A percentile compares a stretch with the other conserved stretches of the same genome.
These are phyloP conservation scores for Eupeodes luniger DNA, from an alignment of 2,888 invertebrate genomes.

Conservation along the genomic window DNA sequence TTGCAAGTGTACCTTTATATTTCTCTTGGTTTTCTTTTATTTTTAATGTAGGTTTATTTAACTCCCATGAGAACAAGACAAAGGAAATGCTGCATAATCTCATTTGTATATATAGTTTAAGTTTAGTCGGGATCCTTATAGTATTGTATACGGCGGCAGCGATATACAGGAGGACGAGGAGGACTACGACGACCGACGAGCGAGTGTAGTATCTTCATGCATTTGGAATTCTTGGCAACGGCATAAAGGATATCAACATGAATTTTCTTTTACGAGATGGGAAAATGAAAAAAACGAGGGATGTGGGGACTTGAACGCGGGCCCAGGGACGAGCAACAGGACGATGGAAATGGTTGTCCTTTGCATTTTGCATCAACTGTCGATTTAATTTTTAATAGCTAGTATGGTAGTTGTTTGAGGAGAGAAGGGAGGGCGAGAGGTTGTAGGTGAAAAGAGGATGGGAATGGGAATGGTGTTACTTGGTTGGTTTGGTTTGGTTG, in stretches of 20 bases:
- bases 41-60: not conserved
- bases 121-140: conserved; percentile 37
- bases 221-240: conserved; percentile 71
- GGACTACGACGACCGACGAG: not conserved
- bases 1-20: conserved; percentile 35
- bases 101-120: conserved; percentile 50
- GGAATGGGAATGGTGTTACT: conserved; percentile 21
- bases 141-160: not conserved
- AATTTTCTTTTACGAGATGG: conserved; percentile 60
- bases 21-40: not conserved
- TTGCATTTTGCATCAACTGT: conserved; percentile 76
- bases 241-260: conserved; percentile 71
- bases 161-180: no score
- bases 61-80: conserved; percentile 38
- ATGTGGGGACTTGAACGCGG: not conserved
- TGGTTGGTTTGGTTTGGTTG: conserved; percentile 23
- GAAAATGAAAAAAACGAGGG: conserved; percentile 37
- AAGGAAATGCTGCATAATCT: conserved; percentile 73
- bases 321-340: conserved; percentile 60
- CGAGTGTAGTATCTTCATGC: conserved; percentile 26
- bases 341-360: conserved; percentile 67
- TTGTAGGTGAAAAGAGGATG: not conserved
- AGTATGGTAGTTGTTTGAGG: conserved; percentile 18
- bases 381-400: conserved; percentile 75
- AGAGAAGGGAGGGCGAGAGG: no score